Evolutionary conservation across 2,113 vertebrate species (phyloP).

Genomic region (Raja brachyura): DNA sequence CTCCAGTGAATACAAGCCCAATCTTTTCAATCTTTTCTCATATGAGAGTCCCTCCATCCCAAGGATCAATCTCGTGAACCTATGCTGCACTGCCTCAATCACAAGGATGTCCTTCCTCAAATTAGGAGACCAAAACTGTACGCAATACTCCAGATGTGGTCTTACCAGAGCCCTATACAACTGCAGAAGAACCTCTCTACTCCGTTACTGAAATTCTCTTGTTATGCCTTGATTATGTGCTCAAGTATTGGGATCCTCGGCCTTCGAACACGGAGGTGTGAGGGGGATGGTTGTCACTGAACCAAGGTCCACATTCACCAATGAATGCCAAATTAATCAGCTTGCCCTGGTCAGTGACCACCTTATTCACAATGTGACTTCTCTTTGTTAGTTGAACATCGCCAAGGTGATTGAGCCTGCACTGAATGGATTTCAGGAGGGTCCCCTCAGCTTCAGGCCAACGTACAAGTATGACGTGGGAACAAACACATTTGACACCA

Average conservation of each 20-base stretch:
- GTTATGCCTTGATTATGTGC: not conserved
- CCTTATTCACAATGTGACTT: constrained; percentile 40
- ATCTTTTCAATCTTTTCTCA: too few relatives aligned
- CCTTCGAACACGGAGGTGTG: not conserved
- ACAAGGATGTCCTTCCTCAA: too few relatives aligned
- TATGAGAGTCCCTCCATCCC: too few relatives aligned
- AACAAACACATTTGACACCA: constrained; percentile 92
- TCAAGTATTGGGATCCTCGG: not conserved
- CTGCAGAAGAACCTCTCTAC: too few relatives aligned
- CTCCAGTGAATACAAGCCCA: too few relatives aligned
- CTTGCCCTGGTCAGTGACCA: not conserved
- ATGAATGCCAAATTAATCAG: not conserved
- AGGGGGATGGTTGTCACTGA: not conserved
- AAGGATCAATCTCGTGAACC: too few relatives aligned
- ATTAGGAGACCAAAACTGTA: too few relatives aligned
- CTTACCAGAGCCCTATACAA: too few relatives aligned
- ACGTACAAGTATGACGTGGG: constrained; percentile 98
- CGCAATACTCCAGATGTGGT: too few relatives aligned
- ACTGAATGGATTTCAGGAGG: constrained; percentile 85
- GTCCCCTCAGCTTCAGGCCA: constrained; percentile 82
- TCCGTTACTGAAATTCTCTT: too few relatives aligned
- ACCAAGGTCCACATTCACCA: not conserved
- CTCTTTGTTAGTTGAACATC: constrained; percentile 76
- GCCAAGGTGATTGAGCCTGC: constrained; percentile 82
- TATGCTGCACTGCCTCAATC: too few relatives aligned